A percentile compares a stretch with the other conserved stretches of the same genome.
Evolutionary conservation across 2,888 invertebrate genomes (phyloP).

Genomic region (Ashinkailepas kermadecensis): DNA sequence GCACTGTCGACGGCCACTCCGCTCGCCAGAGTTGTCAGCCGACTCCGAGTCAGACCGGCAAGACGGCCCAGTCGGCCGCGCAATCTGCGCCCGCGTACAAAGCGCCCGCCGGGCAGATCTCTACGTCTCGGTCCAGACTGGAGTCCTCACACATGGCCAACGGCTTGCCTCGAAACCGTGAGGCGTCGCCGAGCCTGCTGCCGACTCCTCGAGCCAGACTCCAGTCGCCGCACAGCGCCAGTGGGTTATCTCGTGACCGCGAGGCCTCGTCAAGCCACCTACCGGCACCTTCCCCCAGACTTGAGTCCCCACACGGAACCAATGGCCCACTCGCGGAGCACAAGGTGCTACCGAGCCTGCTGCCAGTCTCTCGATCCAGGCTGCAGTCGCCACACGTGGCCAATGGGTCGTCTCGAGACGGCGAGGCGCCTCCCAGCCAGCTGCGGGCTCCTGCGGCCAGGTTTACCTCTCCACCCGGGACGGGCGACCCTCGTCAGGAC

Average conservation of each 20-base stretch:
- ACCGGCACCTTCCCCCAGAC: background rate
- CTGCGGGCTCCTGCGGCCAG: background rate
- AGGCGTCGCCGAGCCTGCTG: too few relatives aligned
- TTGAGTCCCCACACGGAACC: background rate
- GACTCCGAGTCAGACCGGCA: too few relatives aligned
- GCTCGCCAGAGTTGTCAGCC: too few relatives aligned
- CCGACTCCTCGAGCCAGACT: background rate
- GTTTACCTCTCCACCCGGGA: background rate
- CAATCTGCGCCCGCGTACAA: too few relatives aligned
- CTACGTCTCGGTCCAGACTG: too few relatives aligned
- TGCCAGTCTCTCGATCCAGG: background rate
- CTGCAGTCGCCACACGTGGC: background rate
- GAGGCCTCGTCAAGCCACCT: background rate
- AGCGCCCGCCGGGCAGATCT: too few relatives aligned
- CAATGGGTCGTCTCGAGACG: background rate
- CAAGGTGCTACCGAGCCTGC: background rate
- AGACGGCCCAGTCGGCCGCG: too few relatives aligned
- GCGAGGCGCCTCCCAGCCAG: background rate
- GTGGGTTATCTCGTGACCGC: background rate
- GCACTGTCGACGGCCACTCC: too few relatives aligned
- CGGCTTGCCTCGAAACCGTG: too few relatives aligned
- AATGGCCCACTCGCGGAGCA: background rate
- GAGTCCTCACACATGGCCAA: too few relatives aligned
- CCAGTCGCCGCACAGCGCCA: background rate
- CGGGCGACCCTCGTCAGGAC: background rate